These are phyloP conservation scores for Tragelaphus oryx DNA, from an alignment of 2,797 vertebrate species.

Conservation along the genomic window DNA sequence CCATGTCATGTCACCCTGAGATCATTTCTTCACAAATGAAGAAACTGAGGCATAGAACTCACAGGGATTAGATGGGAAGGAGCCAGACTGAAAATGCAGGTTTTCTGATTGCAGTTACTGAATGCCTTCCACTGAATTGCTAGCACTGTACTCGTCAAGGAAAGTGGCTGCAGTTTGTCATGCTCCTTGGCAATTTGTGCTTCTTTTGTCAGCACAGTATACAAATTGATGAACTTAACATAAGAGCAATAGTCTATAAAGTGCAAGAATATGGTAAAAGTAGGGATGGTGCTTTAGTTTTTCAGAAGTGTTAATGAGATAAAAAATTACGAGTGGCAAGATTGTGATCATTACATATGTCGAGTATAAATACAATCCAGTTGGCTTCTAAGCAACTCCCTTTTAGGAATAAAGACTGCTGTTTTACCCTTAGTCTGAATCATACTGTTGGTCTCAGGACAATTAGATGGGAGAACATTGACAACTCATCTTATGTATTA, in stretches of 20 bases:
- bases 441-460: neutral
- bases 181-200: neutral
- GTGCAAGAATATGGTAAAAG: neutral
- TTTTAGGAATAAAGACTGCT: neutral
- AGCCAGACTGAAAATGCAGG: neutral
- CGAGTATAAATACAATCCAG: neutral
- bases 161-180: neutral
- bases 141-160: neutral
- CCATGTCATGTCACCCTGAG: neutral
- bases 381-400: neutral
- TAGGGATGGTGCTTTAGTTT: neutral
- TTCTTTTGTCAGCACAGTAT: neutral
- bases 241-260: neutral
- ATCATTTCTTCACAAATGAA: neutral
- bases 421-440: neutral
- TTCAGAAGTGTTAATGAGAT: neutral
- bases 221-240: neutral
- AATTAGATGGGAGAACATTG: neutral
- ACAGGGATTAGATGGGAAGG: neutral
- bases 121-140: neutral
- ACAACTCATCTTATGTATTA: neutral
- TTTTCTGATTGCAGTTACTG: neutral
- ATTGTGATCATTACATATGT: neutral
- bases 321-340: neutral
- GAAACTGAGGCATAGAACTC: neutral